Evolutionary conservation across 2,113 vertebrate genomes (phyloP).

Genomic region (Morphnarchus princeps): DNA sequence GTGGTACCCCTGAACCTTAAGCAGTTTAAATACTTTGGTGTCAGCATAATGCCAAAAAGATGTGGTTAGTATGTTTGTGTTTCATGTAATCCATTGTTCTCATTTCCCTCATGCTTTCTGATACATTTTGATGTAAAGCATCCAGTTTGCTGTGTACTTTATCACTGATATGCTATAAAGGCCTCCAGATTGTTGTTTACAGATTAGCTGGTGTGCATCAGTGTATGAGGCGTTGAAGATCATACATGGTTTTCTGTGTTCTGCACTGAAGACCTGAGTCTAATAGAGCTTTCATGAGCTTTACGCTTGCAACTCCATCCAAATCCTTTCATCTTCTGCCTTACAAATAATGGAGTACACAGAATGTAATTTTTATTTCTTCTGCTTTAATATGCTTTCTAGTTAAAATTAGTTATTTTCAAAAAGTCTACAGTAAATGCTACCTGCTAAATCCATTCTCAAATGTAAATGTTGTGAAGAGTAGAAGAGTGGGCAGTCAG

Average conservation of each 20-base stretch:
- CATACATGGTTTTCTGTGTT: background rate
- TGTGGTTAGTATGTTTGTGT: background rate
- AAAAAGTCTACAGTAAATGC: background rate
- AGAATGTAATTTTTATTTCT: background rate
- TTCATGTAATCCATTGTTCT: background rate
- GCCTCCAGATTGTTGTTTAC: background rate
- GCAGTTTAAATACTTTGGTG: background rate
- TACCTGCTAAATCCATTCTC: background rate
- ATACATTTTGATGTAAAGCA: background rate
- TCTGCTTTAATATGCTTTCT: background rate
- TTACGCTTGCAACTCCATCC: background rate
- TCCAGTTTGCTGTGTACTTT: background rate
- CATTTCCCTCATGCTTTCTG: background rate
- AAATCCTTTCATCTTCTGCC: background rate
- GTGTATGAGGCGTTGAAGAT: background rate
- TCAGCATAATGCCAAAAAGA: background rate
- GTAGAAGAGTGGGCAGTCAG: background rate
- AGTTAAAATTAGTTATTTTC: background rate
- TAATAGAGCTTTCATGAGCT: background rate
- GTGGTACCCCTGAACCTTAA: background rate
- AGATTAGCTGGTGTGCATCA: rapidly evolving
- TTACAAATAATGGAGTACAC: background rate
- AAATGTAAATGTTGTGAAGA: background rate
- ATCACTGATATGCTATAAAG: background rate
- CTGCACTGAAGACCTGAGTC: background rate